Evolutionary conservation across 1,140 invertebrate species (phyloP), one percentile per base, ranked within the genome.

Genomic region (Phocides pigmalion): DNA sequence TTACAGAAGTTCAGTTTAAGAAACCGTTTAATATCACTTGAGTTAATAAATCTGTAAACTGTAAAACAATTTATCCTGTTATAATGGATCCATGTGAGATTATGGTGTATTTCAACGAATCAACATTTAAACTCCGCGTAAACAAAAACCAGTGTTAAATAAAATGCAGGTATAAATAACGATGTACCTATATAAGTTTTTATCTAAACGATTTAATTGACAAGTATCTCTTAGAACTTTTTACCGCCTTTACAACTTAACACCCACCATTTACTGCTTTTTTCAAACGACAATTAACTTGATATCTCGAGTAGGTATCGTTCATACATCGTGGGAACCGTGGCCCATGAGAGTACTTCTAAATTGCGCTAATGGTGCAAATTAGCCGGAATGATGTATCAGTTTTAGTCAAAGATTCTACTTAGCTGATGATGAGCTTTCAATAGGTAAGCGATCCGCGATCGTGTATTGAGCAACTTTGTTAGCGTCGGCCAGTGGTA

Each of bases 361-460:
- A 59, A 59, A 32, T 59, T 59, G 41, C 39, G 54, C 39, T 59
- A 66, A 70, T 53, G 65, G 76, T 74, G 67, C 69, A 76, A 73
- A 79, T 79, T 79, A 79, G 61, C 46, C 37, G 19, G 28, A 53
- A 76, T 79, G 77, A 79, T 79, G 53, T 39, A 67, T 63, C 70
- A 66, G 35, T 72, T 77, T 72, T 64, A 64, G 63, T 64, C 35
- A 59, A 59, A 65, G 32, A 49, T 54, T 50, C 50, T 63, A 68
- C 62, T 72, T 68, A 64, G 63, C 56, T 59, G 15, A 12, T 32
- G 44, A 66, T 62, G 59, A 50, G 47, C 51, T 64, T 66, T 62
- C 51, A 62, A 71, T 64, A 47, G 20, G 42, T 39, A 53, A 54
- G 51, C 58, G 58, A 50, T 61, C 44, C 28, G 9, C n/a, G n/a